Percentiles rank a stretch among this genome's conserved stretches.
These are phyloP conservation scores for Drosophila macrospina DNA, from an alignment of 2,888 invertebrate genomes.

Conservation along the genomic window DNA sequence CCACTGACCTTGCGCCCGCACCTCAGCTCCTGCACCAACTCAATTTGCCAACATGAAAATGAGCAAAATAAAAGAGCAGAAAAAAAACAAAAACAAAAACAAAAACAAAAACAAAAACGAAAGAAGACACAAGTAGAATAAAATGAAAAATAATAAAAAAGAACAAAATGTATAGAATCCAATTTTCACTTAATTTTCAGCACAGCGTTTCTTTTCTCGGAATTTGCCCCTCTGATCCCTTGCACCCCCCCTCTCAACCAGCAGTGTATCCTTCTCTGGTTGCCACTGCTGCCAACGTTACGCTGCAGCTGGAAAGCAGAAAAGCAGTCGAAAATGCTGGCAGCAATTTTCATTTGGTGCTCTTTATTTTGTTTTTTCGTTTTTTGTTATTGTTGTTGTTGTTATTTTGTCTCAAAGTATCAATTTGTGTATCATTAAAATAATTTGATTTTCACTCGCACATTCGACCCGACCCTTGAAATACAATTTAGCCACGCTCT, in stretches of 20 bases:
- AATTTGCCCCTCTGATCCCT: constrained; percentile 36
- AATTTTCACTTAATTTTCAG: constrained; percentile 77
- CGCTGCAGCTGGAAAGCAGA: constrained; percentile 31
- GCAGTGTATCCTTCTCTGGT: neutral
- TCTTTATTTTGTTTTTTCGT: too few species aligned
- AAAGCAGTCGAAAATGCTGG: constrained; percentile 70
- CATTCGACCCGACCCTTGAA: constrained; percentile 43
- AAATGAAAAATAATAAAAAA: constrained; percentile 14
- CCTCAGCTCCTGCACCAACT: constrained; percentile 23
- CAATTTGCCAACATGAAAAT: constrained; percentile 59
- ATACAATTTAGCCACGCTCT: constrained; percentile 25
- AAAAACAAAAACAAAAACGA: neutral
- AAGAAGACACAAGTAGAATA: constrained; percentile 22
- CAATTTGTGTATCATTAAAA: constrained; percentile 83
- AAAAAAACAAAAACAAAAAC: neutral
- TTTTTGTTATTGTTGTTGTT: too few species aligned
- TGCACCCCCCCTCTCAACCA: neutral
- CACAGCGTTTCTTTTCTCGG: constrained; percentile 55
- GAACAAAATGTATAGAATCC: constrained; percentile 70
- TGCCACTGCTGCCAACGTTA: constrained; percentile 45
- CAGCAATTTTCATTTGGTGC: constrained; percentile 76
- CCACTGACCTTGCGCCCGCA: neutral
- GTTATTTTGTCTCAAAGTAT: constrained; percentile 81
- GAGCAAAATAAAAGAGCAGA: constrained; percentile 38
- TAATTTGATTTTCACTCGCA: constrained; percentile 80